Conservation (phyloP, 1,140 invertebrate species). For the Lethocerus indicus region DNA sequence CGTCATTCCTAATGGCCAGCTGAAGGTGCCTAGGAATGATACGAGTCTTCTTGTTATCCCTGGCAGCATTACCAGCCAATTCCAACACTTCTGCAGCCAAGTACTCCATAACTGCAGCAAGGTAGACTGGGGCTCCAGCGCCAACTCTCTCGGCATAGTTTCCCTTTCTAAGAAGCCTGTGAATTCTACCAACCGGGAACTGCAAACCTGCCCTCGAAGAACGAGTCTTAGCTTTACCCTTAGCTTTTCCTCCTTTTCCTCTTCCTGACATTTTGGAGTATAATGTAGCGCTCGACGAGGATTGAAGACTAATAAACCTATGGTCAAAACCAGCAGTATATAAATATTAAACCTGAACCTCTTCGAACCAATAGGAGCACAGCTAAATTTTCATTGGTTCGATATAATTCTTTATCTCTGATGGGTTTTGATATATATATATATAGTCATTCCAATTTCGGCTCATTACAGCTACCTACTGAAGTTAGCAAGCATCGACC, state of each 20-base stretch:
- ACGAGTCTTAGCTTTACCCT: conserved; percentile 39
- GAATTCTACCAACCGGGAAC: conserved; percentile 54
- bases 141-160: conserved; percentile 53
- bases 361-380: too few species aligned
- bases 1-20: conserved; percentile 61
- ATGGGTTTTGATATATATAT: too few species aligned
- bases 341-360: too few species aligned
- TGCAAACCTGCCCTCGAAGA: conserved; percentile 46
- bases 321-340: too few species aligned
- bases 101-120: conserved; percentile 45
- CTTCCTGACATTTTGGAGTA: too few species aligned
- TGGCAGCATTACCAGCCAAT: conserved; percentile 38
- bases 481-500: too few species aligned
- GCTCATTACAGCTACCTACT: too few species aligned
- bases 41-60: conserved; percentile 40
- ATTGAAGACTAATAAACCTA: too few species aligned
- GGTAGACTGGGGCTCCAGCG: conserved; percentile 48
- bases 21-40: conserved; percentile 68
- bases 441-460: too few species aligned
- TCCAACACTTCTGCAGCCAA: conserved; percentile 43
- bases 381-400: too few species aligned
- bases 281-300: too few species aligned
- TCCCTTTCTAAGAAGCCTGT: conserved; percentile 44
- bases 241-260: conserved; percentile 43
- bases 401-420: too few species aligned